Conservation (phyloP, 37 sponge, comb jelly and placozoan species). For the Tethya wilhelma region DNA sequence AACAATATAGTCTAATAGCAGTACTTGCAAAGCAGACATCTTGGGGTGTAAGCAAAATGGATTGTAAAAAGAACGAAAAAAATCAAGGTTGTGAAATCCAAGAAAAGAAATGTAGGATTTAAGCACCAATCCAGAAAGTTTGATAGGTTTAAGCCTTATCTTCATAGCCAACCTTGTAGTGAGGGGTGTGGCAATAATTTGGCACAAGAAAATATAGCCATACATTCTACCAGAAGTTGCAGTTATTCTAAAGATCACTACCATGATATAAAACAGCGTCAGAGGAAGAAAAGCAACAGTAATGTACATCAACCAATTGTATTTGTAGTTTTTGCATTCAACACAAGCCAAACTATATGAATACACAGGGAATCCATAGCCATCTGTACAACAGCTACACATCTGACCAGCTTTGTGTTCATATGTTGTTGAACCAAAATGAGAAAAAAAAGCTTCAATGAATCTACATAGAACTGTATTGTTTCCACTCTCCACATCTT, state of each 20-base stretch:
- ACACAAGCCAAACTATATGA: neutral
- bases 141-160: neutral
- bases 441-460: no score
- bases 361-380: neutral
- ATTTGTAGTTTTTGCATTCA: neutral
- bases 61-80: neutral
- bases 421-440: no score
- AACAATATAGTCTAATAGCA: neutral
- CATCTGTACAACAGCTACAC: neutral
- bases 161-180: neutral
- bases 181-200: neutral
- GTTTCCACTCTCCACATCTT: no score
- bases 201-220: slow-evolving; percentile 1
- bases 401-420: no score
- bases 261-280: slow-evolving; percentile 1
- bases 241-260: neutral
- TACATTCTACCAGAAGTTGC: neutral
- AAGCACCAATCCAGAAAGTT: neutral
- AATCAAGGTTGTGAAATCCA: neutral
- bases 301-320: neutral
- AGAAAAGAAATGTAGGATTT: neutral
- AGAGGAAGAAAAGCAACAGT: neutral
- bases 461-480: no score
- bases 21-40: neutral
- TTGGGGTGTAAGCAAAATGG: neutral